These are phyloP conservation scores for Epizoanthus illoricatus DNA, from an alignment of 92 coral and sea anemone species.

Conservation along the genomic window DNA sequence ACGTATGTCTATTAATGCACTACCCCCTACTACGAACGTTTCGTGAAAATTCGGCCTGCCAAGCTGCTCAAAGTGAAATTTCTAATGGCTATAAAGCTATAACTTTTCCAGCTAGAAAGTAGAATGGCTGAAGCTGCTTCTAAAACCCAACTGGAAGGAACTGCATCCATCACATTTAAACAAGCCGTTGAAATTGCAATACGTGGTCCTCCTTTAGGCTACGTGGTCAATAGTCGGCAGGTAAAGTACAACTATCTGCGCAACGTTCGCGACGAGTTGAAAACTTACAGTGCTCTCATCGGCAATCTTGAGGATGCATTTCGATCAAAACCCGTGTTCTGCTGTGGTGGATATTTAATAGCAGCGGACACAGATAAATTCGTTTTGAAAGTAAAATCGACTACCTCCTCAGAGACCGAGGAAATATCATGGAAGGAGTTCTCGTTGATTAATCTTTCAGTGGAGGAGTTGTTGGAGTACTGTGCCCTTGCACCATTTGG, in stretches of 20 bases:
- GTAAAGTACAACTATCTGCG: constrained; percentile 6
- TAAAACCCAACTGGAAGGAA: neutral
- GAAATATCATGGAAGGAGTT: constrained; percentile 43
- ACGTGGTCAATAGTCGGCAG: constrained; percentile 53
- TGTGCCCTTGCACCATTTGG: constrained; percentile 61
- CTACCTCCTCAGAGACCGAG: constrained; percentile 19
- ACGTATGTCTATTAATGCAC: no score
- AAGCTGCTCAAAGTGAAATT: no score
- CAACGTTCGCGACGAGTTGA: constrained; percentile 26
- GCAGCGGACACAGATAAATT: constrained; percentile 20
- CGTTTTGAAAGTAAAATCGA: constrained; percentile 39
- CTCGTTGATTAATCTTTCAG: constrained; percentile 28
- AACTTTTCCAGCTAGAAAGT: constrained; percentile 5
- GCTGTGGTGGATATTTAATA: constrained; percentile 59
- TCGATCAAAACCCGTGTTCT: constrained; percentile 47
- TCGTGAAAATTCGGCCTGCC: no score
- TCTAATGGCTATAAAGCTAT: no score
- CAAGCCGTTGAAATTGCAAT: constrained; percentile 45
- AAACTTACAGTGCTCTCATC: constrained; percentile 31
- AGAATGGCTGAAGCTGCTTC: constrained; percentile 48
- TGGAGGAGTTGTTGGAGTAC: constrained; percentile 46
- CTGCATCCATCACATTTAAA: constrained; percentile 2
- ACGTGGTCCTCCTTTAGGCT: constrained; percentile 49
- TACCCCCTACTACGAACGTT: no score
- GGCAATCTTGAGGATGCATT: constrained; percentile 46